These are phyloP conservation scores for Seira musarum DNA, from an alignment of 2,888 invertebrate genomes.

Conservation along the genomic window DNA sequence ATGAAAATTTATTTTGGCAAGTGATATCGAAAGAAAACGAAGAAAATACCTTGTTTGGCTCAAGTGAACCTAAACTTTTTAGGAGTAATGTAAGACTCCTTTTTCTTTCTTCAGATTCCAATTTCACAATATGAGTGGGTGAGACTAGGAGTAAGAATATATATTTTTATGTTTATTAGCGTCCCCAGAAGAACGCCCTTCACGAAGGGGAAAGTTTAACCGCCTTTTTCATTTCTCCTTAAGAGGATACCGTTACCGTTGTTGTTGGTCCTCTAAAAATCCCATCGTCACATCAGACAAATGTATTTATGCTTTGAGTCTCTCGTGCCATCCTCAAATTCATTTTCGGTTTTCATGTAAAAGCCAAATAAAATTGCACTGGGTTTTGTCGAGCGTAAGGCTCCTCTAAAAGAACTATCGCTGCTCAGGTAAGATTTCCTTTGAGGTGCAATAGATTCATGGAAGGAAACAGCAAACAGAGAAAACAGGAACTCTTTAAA, in stretches of 20 bases:
- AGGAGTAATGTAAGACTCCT: too few relatives aligned
- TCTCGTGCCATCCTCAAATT: constrained; percentile 31
- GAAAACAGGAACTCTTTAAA: not conserved
- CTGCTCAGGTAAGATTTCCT: not conserved
- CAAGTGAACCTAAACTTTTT: not conserved
- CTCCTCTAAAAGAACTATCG: not conserved
- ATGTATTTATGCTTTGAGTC: not conserved
- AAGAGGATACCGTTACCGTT: not conserved
- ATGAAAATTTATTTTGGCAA: not conserved
- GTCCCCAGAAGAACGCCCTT: constrained; percentile 31
- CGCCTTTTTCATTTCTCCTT: constrained; percentile 19
- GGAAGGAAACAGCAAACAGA: not conserved
- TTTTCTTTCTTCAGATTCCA: not conserved
- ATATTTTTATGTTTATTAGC: constrained; percentile 26
- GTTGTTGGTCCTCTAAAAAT: not conserved
- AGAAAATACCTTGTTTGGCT: not conserved
- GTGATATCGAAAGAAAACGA: not conserved
- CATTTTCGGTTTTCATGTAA: constrained; percentile 23
- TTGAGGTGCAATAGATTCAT: not conserved
- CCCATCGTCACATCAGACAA: not conserved
- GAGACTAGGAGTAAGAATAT: not conserved
- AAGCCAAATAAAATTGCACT: constrained; percentile 29
- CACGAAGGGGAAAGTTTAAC: constrained; percentile 45
- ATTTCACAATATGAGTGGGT: not conserved
- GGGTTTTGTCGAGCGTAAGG: constrained; percentile 10